Base-by-base conservation (phyloP, 2,888 invertebrate species). In the Argyra leucocephala region DNA sequence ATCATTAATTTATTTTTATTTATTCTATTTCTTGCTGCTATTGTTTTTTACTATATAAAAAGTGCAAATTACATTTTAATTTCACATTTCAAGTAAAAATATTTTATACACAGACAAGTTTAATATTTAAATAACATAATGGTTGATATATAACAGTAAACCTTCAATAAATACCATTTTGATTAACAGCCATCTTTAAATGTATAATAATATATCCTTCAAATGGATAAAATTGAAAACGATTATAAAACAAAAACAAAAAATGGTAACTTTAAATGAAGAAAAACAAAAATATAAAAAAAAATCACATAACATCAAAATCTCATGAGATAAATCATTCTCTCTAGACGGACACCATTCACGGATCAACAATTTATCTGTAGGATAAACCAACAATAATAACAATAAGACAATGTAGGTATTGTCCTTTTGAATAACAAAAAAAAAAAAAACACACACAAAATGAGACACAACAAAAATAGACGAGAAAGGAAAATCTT, bases 321-420 rank as follows among this genome's bases (percentile, higher is more conserved):
- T 48, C 48, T 48, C 48, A 18, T 15, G 48, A 48, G 48, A 48
- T 48, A 48, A 48, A 48, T 48, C 48, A 48, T 18, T 18, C 15
- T 48, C 48, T 48, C 48, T 48, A 48, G 48, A 15, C n/a, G 48
- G 18, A 48, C n/a, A n/a, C 48, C 48, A n/a, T 48, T 48, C 18
- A 48, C 48, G 6, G 48, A 48, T 48, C 48, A 48, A 48, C 48
- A 48, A 48, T 48, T 48, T 48, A 48, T 48, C 48, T 48, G n/a
- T 48, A 31, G 31, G 31, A 48, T 48, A 48, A 9, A 48, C 12
- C 12, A 48, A 15, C 48, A 48, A 48, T 48, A 48, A 18, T 12
- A 48, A 15, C 9, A 48, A 15, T 15, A 48, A 48, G 18, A 48
- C n/a, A 48, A 48, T 18, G 48, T 48, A 48, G 5, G 48, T 48